phyloP scores from a whole-genome alignment of 23 tunicate genomes.

The Trididemnum miniatum region DNA sequence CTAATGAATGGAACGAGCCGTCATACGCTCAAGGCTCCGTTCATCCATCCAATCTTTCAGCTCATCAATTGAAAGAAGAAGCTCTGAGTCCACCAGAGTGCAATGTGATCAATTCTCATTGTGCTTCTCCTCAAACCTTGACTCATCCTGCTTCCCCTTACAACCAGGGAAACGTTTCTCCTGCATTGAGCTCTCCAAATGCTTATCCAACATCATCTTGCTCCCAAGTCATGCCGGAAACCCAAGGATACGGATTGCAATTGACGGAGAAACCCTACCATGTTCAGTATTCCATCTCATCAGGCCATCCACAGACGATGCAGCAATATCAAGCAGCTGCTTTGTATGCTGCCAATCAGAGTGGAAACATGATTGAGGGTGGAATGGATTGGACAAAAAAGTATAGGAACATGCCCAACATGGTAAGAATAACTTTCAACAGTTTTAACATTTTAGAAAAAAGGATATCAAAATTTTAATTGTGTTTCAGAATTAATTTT shows the following conservation, averaged over 20 bases:
- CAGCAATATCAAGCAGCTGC: slow-evolving; percentile 68
- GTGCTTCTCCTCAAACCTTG: background rate
- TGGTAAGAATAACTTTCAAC: slow-evolving; percentile 58
- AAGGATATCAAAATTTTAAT: too few relatives aligned
- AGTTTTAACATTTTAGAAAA: too few relatives aligned
- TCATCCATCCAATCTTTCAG: slow-evolving; percentile 14
- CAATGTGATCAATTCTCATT: slow-evolving; percentile 21
- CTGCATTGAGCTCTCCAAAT: slow-evolving; percentile 46
- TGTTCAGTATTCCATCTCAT: slow-evolving; percentile 88
- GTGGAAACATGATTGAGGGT: slow-evolving; percentile 18
- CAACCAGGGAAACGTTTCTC: slow-evolving; percentile 21
- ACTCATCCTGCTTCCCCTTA: slow-evolving; percentile 39
- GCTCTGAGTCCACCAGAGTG: slow-evolving; percentile 36
- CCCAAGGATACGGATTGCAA: background rate
- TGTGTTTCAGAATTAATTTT: background rate
- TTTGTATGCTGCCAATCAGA: slow-evolving; percentile 43
- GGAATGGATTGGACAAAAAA: slow-evolving; percentile 81
- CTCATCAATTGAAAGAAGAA: slow-evolving; percentile 51
- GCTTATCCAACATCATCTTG: slow-evolving; percentile 27
- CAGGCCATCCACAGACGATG: slow-evolving; percentile 45
- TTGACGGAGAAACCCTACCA: slow-evolving; percentile 71
- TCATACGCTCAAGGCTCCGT: background rate
- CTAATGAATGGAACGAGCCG: slow-evolving; percentile 2
- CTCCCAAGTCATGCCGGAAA: background rate
- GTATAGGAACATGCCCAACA: slow-evolving; percentile 87